Evolutionary conservation across 2,113 vertebrate genomes (phyloP), one percentile per base, ranked within the genome.

Genomic region (Anhinga rufa): DNA sequence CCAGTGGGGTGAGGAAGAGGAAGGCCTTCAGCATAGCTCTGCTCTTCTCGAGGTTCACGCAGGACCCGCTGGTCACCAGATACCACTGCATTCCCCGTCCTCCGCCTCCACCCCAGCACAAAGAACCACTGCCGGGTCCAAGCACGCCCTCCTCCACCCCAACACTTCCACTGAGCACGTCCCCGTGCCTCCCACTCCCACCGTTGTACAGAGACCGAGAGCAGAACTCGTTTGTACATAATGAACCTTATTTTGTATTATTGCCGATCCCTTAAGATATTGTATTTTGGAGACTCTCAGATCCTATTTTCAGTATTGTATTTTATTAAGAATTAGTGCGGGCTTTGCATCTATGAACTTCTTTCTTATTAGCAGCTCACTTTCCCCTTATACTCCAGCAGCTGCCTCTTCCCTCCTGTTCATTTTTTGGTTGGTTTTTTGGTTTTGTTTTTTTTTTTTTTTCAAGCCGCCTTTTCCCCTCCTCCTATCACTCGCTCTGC

Each of bases 171-270:
- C 77, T 49, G 79, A 65, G 54, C 90, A 83, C 29, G 84, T 77
- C 77, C 94, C 81, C 42, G 1, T 81, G 94, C 92, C 97, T 96
- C 94, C 90, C 94, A 91, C 94, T 97, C 78, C 75, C 95, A 93
- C 82, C 12, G 71, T 98, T 98, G 98, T 98, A 98, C 98, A 98
- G 98, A 98, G 98, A 98, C 97, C 97, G 98, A 98, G 94, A 98
- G 96, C 98, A 98, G 98, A 98, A 98, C 98, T 98, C 98, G 97
- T 98, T 98, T 98, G 98, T 98, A 98, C 98, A 98, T 98, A 98
- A 97, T 98, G 98, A 98, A 98, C 97, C 98, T 98, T 98, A 97
- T 98, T 98, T 98, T 98, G 98, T 98, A 98, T 98, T 98, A 98
- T 98, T 98, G 97, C 96, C 36, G 17, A 82, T 88, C 96, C 98